These are phyloP conservation scores for Margaritifera margaritifera DNA, from an alignment of 2,888 invertebrate genomes.

Conservation along the genomic window DNA sequence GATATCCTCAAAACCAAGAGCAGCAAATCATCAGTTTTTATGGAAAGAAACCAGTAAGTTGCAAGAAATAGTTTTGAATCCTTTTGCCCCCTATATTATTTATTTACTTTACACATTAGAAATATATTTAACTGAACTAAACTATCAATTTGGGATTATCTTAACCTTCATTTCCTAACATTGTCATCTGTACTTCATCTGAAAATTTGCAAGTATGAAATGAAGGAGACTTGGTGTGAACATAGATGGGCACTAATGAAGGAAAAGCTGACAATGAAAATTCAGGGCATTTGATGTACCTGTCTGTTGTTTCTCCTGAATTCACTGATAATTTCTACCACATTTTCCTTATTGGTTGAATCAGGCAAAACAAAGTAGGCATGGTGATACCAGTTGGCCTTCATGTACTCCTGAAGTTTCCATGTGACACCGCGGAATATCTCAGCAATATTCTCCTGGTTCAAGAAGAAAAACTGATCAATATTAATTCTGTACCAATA, in stretches of 20 bases:
- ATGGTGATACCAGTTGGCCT: conserved; percentile 17
- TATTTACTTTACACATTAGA: no score
- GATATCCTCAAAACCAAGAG: no score
- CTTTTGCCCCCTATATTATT: no score
- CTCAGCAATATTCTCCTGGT: conserved; percentile 19
- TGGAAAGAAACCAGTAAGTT: no score
- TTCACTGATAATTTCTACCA: conserved; percentile 24
- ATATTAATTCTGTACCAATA: no score
- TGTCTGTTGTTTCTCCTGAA: conserved; percentile 29
- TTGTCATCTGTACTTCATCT: neutral
- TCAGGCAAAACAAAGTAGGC: conserved; percentile 24
- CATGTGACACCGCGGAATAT: conserved; percentile 14
- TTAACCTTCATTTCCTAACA: neutral
- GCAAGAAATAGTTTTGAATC: no score
- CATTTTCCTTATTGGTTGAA: conserved; percentile 22
- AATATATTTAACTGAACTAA: no score
- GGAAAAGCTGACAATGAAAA: neutral
- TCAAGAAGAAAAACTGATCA: neutral
- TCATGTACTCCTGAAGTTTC: conserved; percentile 26
- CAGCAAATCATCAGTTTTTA: no score
- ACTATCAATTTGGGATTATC: neutral
- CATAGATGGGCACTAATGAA: neutral
- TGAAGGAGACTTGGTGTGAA: no score
- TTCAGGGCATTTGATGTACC: conserved; percentile 16
- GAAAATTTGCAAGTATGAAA: no score